Evolutionary conservation across 2,888 invertebrate genomes (phyloP).

Genomic region (Creontiades dilutus): DNA sequence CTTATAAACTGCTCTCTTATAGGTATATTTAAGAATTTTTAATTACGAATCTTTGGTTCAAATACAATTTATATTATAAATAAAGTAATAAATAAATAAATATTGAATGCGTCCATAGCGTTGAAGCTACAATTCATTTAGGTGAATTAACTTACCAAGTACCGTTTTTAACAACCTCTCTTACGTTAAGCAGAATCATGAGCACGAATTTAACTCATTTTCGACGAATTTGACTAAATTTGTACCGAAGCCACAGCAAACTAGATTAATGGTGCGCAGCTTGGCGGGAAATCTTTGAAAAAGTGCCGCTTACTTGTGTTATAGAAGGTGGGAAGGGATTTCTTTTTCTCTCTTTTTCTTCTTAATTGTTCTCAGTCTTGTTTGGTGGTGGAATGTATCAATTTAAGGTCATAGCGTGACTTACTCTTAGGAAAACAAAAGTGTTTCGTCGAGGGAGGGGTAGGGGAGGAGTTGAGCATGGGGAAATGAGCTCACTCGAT

Average conservation of each 20-base stretch:
- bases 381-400: slow-evolving; percentile 11
- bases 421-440: not conserved
- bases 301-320: not conserved
- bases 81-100: slow-evolving; percentile 38
- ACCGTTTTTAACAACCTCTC: slow-evolving; percentile 5
- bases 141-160: not conserved
- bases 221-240: not conserved
- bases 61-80: slow-evolving; percentile 34
- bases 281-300: too few species aligned
- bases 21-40: not conserved
- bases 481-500: slow-evolving; percentile 85
- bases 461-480: not conserved
- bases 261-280: not conserved
- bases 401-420: not conserved
- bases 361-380: slow-evolving; percentile 1
- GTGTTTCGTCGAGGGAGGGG: too few species aligned
- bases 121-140: not conserved
- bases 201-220: not conserved
- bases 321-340: slow-evolving; percentile 21
- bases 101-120: not conserved
- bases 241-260: not conserved
- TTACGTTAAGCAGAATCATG: not conserved
- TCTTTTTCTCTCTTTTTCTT: slow-evolving; percentile 1
- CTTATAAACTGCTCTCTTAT: slow-evolving; percentile 16
- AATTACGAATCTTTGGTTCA: slow-evolving; percentile 22